Evolutionary conservation across 2,888 invertebrate genomes (phyloP).

Genomic region (Pemphredon lugubris): DNA sequence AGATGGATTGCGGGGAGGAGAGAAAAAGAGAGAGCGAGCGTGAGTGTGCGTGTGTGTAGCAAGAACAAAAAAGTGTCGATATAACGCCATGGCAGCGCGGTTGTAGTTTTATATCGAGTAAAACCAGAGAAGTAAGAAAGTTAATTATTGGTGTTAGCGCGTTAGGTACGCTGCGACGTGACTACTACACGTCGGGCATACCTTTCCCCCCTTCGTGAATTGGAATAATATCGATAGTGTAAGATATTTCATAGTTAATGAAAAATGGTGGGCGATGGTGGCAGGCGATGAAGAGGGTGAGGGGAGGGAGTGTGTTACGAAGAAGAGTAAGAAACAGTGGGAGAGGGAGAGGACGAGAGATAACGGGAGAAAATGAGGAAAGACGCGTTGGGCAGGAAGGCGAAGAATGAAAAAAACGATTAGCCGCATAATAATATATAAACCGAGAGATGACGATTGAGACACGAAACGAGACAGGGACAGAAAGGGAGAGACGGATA

Average conservation of each 20-base stretch:
- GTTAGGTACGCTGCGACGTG: conserved; percentile 72
- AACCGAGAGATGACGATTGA: conserved; percentile 28
- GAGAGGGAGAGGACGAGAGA: conserved; percentile 15
- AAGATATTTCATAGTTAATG: conserved; percentile 76
- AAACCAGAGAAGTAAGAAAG: conserved; percentile 62
- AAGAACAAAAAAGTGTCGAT: conserved; percentile 58
- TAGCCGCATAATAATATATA: conserved; percentile 63
- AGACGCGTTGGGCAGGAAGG: background rate
- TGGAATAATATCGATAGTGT: conserved; percentile 78
- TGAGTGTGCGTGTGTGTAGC: no score
- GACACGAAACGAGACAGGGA: conserved; percentile 48
- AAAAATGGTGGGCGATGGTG: no score
- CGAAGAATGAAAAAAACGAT: conserved; percentile 52
- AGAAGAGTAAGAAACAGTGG: background rate
- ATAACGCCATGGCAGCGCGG: conserved; percentile 54
- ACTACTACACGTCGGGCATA: conserved; percentile 61
- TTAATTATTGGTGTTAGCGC: conserved; percentile 77
- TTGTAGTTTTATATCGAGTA: conserved; percentile 68
- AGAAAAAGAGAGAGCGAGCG: no score
- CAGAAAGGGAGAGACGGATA: conserved; percentile 30
- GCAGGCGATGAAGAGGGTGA: conserved; percentile 28
- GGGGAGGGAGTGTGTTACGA: conserved; percentile 30
- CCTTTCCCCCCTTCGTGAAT: conserved; percentile 70
- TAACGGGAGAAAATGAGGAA: background rate
- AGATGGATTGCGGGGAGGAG: no score